Evolutionary conservation across 2,113 vertebrate genomes (phyloP).

Genomic region (Phainopepla nitens): DNA sequence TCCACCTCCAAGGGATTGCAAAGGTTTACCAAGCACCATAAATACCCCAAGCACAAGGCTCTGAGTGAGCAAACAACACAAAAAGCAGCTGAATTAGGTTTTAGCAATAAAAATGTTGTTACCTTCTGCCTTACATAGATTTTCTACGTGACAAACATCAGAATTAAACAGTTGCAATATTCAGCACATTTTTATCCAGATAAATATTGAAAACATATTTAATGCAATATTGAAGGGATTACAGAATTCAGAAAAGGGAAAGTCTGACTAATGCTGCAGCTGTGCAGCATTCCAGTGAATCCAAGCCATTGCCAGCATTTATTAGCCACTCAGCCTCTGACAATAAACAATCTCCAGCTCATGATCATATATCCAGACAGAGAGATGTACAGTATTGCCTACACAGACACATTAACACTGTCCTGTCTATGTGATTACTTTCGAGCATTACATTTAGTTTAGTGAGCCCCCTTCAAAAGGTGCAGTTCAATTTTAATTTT

Average conservation of each 20-base stretch:
- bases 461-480: neutral
- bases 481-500: neutral
- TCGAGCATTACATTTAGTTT: neutral
- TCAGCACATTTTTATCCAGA: constrained; percentile 77
- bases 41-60: neutral
- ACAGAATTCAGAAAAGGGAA: constrained; percentile 74
- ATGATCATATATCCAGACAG: constrained; percentile 35
- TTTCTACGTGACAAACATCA: constrained; percentile 64
- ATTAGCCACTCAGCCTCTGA: constrained; percentile 69
- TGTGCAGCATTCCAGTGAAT: constrained; percentile 65
- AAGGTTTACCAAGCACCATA: neutral
- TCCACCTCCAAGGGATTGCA: neutral
- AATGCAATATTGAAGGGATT: constrained; percentile 78
- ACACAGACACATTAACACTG: constrained; percentile 6
- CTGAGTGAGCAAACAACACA: neutral
- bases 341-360: constrained; percentile 67
- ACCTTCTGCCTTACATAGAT: constrained; percentile 63
- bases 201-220: constrained; percentile 82
- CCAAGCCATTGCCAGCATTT: constrained; percentile 64
- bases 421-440: neutral
- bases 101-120: constrained; percentile 27
- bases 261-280: constrained; percentile 75
- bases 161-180: constrained; percentile 72
- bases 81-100: neutral
- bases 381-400: constrained; percentile 1